phyloP scores from a whole-genome alignment of 2,888 invertebrate species.

The Empis livida region DNA sequence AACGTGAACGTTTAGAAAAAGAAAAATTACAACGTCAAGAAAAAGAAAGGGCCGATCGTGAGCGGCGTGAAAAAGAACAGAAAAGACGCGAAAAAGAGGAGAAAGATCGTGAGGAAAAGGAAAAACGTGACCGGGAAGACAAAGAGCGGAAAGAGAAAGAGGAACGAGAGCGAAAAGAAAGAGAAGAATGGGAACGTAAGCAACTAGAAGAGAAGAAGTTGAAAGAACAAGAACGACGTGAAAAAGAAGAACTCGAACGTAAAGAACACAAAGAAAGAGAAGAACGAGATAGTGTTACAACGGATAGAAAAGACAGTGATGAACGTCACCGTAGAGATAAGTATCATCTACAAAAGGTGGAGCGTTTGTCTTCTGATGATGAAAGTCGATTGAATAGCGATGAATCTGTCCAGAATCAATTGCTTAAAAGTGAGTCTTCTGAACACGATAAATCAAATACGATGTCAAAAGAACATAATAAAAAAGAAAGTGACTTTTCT shows the following conservation, averaged over 20 bases:
- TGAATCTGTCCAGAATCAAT: background rate
- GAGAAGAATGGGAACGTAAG: conserved; percentile 20
- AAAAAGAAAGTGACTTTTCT: background rate
- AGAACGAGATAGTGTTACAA: conserved; percentile 20
- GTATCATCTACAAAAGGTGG: background rate
- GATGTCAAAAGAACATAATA: background rate
- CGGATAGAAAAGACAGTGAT: conserved; percentile 14
- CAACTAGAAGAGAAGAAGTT: conserved; percentile 21
- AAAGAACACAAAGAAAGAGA: conserved; percentile 18
- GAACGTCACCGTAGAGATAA: conserved; percentile 27
- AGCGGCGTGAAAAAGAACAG: conserved; percentile 26
- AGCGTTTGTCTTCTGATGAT: background rate
- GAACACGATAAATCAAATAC: conserved; percentile 27
- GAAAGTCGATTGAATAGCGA: background rate
- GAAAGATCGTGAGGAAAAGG: conserved; percentile 19
- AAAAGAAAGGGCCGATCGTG: conserved; percentile 20
- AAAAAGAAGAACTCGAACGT: conserved; percentile 16
- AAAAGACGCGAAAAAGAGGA: conserved; percentile 25
- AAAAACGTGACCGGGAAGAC: conserved; percentile 22
- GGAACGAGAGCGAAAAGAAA: conserved; percentile 22
- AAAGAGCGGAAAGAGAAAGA: conserved; percentile 17
- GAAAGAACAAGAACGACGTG: conserved; percentile 11
- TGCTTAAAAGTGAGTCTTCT: background rate
- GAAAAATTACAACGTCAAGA: conserved; percentile 16
- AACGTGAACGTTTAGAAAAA: conserved; percentile 17